Percentiles rank a stretch among this genome's conserved stretches.
Evolutionary conservation across 2,797 vertebrate species (phyloP).

Genomic region (Zalophus californianus): DNA sequence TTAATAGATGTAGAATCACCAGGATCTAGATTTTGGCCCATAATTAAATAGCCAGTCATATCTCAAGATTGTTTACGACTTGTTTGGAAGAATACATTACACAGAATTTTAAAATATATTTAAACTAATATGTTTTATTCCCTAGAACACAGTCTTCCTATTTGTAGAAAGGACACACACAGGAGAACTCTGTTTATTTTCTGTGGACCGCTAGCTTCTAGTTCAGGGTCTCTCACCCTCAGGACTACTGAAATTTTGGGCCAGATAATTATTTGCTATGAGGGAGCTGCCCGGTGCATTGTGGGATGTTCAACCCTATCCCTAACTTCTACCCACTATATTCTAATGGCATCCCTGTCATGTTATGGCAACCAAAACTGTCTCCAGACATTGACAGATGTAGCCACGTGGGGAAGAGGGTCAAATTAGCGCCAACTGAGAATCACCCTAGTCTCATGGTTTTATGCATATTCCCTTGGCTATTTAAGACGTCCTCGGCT

Average conservation of each 20-base stretch:
- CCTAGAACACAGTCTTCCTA: not conserved
- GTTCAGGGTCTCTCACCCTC: not conserved
- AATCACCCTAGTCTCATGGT: not conserved
- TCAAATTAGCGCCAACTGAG: not conserved
- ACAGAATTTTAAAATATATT: not conserved
- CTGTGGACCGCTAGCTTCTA: not conserved
- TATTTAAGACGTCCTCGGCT: not conserved
- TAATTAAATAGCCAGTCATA: not conserved
- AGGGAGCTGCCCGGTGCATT: not conserved
- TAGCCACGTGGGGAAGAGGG: too few relatives aligned
- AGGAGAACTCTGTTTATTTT: not conserved
- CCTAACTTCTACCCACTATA: not conserved
- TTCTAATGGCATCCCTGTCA: not conserved
- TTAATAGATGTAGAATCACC: not conserved
- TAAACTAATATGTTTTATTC: not conserved
- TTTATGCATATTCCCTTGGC: not conserved
- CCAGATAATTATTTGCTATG: not conserved
- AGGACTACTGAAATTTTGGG: not conserved
- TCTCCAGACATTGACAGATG: not conserved
- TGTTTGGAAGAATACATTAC: not conserved
- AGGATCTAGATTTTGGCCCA: not conserved
- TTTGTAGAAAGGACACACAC: not conserved
- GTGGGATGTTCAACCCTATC: not conserved
- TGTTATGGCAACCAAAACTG: not conserved
- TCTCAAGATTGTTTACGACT: not conserved